Base-by-base conservation (phyloP, 2,113 vertebrate genomes). In the Oxyruncus cristatus region DNA sequence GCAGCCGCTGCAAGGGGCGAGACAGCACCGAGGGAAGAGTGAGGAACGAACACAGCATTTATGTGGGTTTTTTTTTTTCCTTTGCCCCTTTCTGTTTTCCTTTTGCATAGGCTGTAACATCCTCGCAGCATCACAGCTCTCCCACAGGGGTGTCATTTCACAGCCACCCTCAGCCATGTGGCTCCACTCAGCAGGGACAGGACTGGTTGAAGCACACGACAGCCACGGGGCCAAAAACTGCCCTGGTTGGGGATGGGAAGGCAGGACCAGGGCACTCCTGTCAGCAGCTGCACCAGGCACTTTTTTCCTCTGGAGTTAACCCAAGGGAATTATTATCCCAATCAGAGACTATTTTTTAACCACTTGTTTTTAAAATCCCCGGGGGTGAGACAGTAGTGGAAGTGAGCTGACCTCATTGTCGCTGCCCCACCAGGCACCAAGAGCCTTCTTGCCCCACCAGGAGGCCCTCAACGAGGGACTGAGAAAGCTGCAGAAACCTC, bases 171-270 rank as follows among this genome's bases (percentile, higher is more conserved):
- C 14, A 0, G 44, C 50, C 63, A 2, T 6, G 50, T 0, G 4
- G 24, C 53, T 44, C 11, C 1, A 4, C 61, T 37, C 8, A 0
- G 49, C 53, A 23, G 16, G 12, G 35, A 28, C 0, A 1, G 18
- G 32, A 4, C 16, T 4, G 39, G 6, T 4, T 4, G 42, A 39
- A n/a, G n/a, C 5, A 2, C 59, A 26, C 2, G 0, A 50, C 0
- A 5, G 18, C 52, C 8, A 0, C 1, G 1, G 33, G 49, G 26
- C 6, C 5, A 0, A 6, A 1, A 44, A 46, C 42, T 3, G 1
- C 22, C 19, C 26, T 8, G 14, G 26, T 23, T 19, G 2, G 33
- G 12, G 13, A 50, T 28, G 41, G 37, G 55, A 55, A 35, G 13
- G 37, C 55, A 74, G 32, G 22, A 58, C 22, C 3, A 0, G 13